Conservation (phyloP, 2,113 vertebrate genomes). For the Benitochromis conjunctus region DNA sequence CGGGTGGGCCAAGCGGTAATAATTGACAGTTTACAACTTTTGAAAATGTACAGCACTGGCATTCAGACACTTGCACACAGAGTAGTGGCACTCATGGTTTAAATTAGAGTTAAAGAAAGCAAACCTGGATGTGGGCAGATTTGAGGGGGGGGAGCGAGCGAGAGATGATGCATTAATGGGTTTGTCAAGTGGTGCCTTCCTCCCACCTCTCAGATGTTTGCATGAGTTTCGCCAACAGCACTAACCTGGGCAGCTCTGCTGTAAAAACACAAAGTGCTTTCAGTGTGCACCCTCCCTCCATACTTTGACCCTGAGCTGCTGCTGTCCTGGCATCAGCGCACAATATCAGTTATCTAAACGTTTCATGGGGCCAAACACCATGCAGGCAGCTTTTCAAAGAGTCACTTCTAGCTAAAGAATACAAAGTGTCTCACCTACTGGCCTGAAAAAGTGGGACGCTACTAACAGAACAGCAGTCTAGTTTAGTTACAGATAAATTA, state of each 20-base stretch:
- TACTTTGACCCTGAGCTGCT: background rate
- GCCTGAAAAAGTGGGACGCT: background rate
- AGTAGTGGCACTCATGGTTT: background rate
- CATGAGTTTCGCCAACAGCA: background rate
- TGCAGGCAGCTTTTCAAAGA: background rate
- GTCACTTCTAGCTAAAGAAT: background rate
- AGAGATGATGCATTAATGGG: background rate
- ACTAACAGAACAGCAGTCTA: background rate
- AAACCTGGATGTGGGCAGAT: background rate
- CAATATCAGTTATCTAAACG: background rate
- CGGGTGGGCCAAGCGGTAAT: background rate
- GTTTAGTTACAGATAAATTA: background rate
- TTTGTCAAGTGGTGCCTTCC: background rate
- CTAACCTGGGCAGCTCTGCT: background rate
- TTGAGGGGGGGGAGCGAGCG: accelerated
- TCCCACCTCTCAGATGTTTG: background rate
- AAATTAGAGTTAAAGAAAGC: background rate
- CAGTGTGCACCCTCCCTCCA: accelerated
- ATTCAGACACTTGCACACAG: background rate
- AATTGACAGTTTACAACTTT: background rate
- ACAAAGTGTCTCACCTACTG: background rate
- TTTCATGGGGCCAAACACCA: background rate
- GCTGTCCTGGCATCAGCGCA: background rate
- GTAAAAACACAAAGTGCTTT: background rate
- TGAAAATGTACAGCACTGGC: accelerated